Base-by-base conservation (phyloP, 2,797 vertebrate genomes). In the Myiotriccus ornatus region DNA sequence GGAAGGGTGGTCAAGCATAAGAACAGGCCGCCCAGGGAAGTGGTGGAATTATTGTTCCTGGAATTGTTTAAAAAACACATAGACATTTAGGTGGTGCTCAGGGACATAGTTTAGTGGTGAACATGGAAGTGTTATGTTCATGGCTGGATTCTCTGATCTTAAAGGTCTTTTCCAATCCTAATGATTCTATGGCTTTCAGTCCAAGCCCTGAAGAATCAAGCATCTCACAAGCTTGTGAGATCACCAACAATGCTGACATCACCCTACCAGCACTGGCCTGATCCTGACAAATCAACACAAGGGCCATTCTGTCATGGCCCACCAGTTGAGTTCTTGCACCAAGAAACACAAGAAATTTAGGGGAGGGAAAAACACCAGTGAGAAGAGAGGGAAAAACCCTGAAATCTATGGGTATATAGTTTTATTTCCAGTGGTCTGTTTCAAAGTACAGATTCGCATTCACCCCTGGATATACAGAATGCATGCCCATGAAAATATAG, bases 211-310 rank as follows among this genome's bases (percentile, higher is more conserved):
- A 47, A 81, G 56, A 62, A 70, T 32, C 28, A 44, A 70, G n/a
- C 20, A 83, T 14, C 27, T 71, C 14, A 6, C 52, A 77, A 63
- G 10, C n/a, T 81, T 81, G 41, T 43, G 41, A 43, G 41, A 43
- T 43, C 17, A 43, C 18, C 41, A 43, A 12, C 7, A 43, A 12
- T 2, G 6, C 7, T 84, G 44, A 20, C 24, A 53, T 49, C 12
- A 27, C 1, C 1, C 32, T 43, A 24, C 37, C 8, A 74, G 24
- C 41, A 32, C 14, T 0, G 0, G 9, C 28, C 59, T 67, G 15
- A 25, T 53, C 30, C 39, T 14, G 4, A 35, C 50, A 84, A 87
- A 87, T 49, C 37, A 57, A 8, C 15, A 30, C 10, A 62, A 76
- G 27, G 24, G 2, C 25, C 19, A 16, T 55, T 78, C 32, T 34